Evolutionary conservation across 2,797 vertebrate species (phyloP), one percentile per base, ranked within the genome.

Genomic region (Phalanger gymnotis): DNA sequence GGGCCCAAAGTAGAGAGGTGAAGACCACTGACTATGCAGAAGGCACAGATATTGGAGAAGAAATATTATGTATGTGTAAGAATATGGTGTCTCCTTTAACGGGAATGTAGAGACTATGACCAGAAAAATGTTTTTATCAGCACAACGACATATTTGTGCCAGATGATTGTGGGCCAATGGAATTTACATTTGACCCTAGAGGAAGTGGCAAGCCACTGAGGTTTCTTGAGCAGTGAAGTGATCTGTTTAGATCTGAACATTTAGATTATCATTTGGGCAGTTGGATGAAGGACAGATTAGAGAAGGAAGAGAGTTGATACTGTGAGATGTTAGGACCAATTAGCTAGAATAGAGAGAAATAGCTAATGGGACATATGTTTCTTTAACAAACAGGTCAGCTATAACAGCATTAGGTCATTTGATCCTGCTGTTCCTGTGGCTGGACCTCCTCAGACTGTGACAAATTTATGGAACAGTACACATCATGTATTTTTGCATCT

Each of bases 351-450:
- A 81, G 61, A 4, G 27, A 9, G 54, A 27, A 54, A 19, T 81
- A 52, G n/a, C 0, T 97, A 94, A 95, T 58, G 53, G 12, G 30
- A 90, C 54, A 90, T 93, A 1, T 92, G 31, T 97, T 97, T 97
- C 91, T 93, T 95, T 53, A 53, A 31, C 34, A 91, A 94, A 92
- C 98, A 99, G 99, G 99, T 99, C 97, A 99, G 99, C 98, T 99
- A 99, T 94, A 99, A 99, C 95, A 99, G 99, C 0, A 98, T 99
- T 91, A 99, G 99, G n/a, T 99, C 99, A 0, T 99, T 99, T 96
- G 99, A 99, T 98, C 99, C 99, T 0, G 99, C 99, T 0, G 99
- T 99, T 92, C 99, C 99, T 0, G 99, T 99, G 3, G 99, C 99
- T 90, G 99, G 99, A 31, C 99, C 99, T 2, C 99, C 99, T 0